Evolutionary conservation across 2,113 vertebrate species (phyloP), one percentile per base, ranked within the genome.

Genomic region (Pygoscelis adeliae): DNA sequence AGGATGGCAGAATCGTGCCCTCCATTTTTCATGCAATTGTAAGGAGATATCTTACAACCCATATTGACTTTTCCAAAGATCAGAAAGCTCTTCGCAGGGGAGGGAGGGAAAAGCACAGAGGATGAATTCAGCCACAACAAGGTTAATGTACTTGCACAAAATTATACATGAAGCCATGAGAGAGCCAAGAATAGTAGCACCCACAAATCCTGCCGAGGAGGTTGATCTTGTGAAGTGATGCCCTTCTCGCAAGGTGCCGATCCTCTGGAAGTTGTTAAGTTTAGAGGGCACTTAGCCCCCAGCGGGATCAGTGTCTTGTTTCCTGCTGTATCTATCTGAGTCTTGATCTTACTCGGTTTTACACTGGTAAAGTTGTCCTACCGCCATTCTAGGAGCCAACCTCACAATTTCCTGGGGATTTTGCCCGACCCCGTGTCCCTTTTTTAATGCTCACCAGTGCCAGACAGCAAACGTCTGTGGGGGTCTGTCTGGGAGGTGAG

Each of bases 271-370:
- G 93, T 87, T 93, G 83, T 91, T 96, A 65, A 69, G 89, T 87
- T 88, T 94, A 87, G 95, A 97, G 96, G 95, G 91, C 78, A 87
- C 94, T 96, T 91, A 96, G 93, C 66, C 91, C 85, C 70, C 89
- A 92, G 95, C 62, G 15, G 91, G 74, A 91, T 96, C 91, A 80
- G 65, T 83, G 62, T 85, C 61, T 87, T 69, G n/a, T 82, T 96
- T 95, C 92, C 91, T 97, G 87, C 66, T 73, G 47, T 83, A 42
- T 72, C 40, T 70, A 18, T 74, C 44, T 3, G 10, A 79, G 55
- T 81, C 65, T 90, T 76, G 52, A 67, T 92, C 85, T 89, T 83
- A 90, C 91, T 97, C 3, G 3, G 83, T 97, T 96, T 97, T 89
- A 84, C 42, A 81, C 94, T 89, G 93, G 93, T n/a, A n/a, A 87